phyloP scores from a whole-genome alignment of 2,113 vertebrate genomes.

The Phylloscopus trochiloides region DNA sequence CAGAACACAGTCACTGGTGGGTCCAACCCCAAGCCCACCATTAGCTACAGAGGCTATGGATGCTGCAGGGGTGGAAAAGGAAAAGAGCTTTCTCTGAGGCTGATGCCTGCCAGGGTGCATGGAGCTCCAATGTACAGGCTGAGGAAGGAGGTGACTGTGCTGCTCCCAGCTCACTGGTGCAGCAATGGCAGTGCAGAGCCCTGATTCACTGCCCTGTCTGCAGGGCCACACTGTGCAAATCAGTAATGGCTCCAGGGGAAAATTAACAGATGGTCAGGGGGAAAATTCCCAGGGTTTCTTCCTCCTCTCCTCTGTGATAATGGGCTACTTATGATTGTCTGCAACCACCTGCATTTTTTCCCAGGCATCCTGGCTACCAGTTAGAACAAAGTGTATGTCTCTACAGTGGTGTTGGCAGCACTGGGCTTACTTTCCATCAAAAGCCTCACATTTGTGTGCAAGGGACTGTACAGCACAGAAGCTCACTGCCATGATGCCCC shows the following conservation, averaged over 20 bases:
- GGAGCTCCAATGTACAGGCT: background rate
- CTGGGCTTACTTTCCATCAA: background rate
- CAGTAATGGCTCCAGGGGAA: background rate
- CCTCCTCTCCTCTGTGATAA: background rate
- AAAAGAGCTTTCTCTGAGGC: background rate
- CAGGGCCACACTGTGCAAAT: background rate
- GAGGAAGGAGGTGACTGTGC: background rate
- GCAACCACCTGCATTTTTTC: slow-evolving; percentile 31
- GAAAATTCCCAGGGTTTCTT: background rate
- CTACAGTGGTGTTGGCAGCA: background rate
- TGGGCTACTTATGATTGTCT: background rate
- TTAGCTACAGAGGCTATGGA: background rate
- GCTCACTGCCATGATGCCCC: background rate
- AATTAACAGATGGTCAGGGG: background rate
- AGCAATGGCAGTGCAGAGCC: background rate
- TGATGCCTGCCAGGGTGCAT: background rate
- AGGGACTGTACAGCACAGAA: background rate
- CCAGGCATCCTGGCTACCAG: background rate
- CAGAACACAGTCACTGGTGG: background rate
- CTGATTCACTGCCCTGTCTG: background rate
- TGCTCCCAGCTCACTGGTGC: background rate
- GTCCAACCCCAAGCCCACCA: background rate
- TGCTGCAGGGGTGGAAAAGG: background rate
- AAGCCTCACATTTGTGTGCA: background rate
- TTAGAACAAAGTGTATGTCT: background rate